Percentiles rank a stretch among this genome's conserved stretches.
These are phyloP conservation scores for Falco rusticolus DNA, from an alignment of 2,797 vertebrate genomes.

Conservation along the genomic window DNA sequence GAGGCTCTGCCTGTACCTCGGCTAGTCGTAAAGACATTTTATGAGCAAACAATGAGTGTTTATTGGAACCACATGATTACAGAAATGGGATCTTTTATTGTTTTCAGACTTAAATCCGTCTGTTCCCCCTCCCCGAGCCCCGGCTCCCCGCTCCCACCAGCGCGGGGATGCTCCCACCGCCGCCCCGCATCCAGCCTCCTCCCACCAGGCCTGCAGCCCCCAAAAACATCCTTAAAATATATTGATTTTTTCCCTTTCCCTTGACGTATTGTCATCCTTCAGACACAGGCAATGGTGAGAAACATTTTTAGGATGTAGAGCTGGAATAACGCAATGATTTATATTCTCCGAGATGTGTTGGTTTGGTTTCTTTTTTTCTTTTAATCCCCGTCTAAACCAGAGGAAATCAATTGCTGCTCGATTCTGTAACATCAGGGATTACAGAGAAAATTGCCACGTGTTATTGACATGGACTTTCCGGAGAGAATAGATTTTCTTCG, in stretches of 20 bases:
- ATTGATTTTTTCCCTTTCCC: conserved; percentile 6
- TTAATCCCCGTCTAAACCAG: background rate
- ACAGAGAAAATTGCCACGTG: background rate
- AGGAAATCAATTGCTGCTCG: conserved; percentile 30
- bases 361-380: background rate
- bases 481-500: background rate
- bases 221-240: background rate
- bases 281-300: background rate
- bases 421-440: background rate
- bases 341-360: background rate
- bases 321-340: conserved; percentile 45
- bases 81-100: conserved; percentile 27
- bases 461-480: background rate
- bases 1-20: background rate
- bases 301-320: conserved; percentile 19
- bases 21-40: conserved; percentile 27
- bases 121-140: background rate
- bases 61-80: conserved; percentile 44
- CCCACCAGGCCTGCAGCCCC: background rate
- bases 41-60: conserved; percentile 51
- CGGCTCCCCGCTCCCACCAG: background rate
- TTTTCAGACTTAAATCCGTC: background rate
- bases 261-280: background rate
- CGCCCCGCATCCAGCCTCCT: background rate
- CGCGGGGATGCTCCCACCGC: no score